Conservation (phyloP, 2,888 invertebrate genomes). For the Trypoxylon attenuatum region DNA sequence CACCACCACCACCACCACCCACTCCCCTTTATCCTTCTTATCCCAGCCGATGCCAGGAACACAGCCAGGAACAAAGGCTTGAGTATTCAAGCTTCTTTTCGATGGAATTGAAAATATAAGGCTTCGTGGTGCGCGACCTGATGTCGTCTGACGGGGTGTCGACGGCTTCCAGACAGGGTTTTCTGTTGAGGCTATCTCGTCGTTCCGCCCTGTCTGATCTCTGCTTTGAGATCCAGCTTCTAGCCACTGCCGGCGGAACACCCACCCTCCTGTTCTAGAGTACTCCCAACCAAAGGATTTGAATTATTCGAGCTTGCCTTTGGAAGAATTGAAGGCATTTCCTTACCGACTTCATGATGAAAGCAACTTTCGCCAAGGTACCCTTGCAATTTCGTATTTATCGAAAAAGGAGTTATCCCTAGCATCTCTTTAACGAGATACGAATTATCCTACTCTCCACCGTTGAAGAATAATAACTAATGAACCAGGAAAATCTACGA, state of each 20-base stretch:
- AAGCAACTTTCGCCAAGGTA: not conserved
- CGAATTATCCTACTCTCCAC: too few species aligned
- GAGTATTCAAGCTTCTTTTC: not conserved
- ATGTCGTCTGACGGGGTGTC: conserved; percentile 15
- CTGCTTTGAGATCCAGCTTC: conserved; percentile 25
- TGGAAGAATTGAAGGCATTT: not conserved
- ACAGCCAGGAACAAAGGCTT: not conserved
- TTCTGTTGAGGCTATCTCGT: not conserved
- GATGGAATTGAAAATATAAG: conserved; percentile 14
- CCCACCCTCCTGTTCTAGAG: too few species aligned
- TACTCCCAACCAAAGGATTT: not conserved
- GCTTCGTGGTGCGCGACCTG: conserved; percentile 6
- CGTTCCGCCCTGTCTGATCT: conserved; percentile 30
- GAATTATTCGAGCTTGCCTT: not conserved
- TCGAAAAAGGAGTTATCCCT: too few species aligned
- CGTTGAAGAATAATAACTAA: too few species aligned
- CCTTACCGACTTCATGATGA: too few species aligned
- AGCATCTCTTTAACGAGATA: too few species aligned
- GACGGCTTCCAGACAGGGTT: conserved; percentile 7
- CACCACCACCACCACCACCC: not conserved
- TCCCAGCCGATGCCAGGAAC: not conserved
- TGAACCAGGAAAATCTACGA: too few species aligned
- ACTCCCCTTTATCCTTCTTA: not conserved
- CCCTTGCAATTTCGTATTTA: too few species aligned
- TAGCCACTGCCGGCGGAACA: not conserved